These are phyloP conservation scores for Metopia argyrocephala DNA, from an alignment of 2,888 invertebrate genomes.

Conservation along the genomic window DNA sequence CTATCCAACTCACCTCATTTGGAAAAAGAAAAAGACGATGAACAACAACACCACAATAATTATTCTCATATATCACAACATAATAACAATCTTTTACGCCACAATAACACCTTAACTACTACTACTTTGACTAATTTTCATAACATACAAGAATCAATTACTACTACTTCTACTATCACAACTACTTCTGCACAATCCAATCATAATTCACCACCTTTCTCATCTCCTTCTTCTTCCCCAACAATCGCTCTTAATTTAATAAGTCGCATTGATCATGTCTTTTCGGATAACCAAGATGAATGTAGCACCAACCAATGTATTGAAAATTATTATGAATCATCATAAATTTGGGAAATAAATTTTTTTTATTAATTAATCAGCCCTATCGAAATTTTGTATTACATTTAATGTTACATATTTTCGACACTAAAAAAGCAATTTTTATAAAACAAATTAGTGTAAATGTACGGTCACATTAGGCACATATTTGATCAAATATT, in stretches of 20 bases:
- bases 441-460: too few relatives aligned
- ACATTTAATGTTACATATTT: too few relatives aligned
- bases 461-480: too few relatives aligned
- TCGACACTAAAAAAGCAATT: too few relatives aligned
- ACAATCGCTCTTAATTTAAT: constrained; percentile 35
- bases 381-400: too few relatives aligned
- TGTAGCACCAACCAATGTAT: not conserved
- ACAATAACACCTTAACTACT: constrained; percentile 24
- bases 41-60: not conserved
- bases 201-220: constrained; percentile 34
- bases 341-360: not conserved
- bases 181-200: constrained; percentile 12
- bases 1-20: constrained; percentile 29
- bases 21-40: constrained; percentile 33
- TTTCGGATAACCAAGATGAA: constrained; percentile 24
- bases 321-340: constrained; percentile 15
- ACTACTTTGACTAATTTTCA: not conserved
- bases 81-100: constrained; percentile 14
- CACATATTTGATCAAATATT: too few relatives aligned
- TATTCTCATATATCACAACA: constrained; percentile 20
- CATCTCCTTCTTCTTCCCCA: constrained; percentile 38
- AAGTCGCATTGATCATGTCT: constrained; percentile 21
- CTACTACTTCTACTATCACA: constrained; percentile 24
- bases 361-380: not conserved
- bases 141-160: not conserved